A percentile compares a stretch with the other conserved stretches of the same genome.
These are phyloP conservation scores for Plutomurus gul DNA, from an alignment of 1,140 invertebrate genomes.

Conservation along the genomic window DNA sequence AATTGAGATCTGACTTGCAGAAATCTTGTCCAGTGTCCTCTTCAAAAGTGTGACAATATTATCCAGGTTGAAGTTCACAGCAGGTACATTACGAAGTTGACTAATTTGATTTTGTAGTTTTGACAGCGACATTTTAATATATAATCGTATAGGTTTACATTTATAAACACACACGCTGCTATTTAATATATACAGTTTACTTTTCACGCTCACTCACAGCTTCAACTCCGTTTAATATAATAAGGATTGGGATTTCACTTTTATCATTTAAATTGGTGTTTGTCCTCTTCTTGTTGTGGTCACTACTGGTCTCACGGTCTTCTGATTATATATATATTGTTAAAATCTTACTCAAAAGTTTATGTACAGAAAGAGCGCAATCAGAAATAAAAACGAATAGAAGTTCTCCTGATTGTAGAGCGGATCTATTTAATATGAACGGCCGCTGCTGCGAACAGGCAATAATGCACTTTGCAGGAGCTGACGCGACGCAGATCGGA, in stretches of 20 bases:
- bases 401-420: conserved; percentile 23
- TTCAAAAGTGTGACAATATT: conserved; percentile 15
- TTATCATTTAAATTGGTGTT: conserved; percentile 27
- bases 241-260: conserved; percentile 17
- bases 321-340: background rate
- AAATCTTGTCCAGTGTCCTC: conserved; percentile 12
- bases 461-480: conserved; percentile 28
- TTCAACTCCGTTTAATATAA: conserved; percentile 7
- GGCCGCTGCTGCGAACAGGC: conserved; percentile 13
- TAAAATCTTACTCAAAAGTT: conserved; percentile 13
- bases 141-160: background rate
- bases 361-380: conserved; percentile 16
- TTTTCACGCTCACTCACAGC: conserved; percentile 18
- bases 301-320: too few species aligned
- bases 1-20: background rate
- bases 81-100: conserved; percentile 14
- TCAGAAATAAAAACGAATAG: background rate
- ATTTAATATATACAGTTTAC: conserved; percentile 9
- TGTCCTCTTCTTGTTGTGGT: conserved; percentile 2
- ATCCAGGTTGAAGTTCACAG: conserved; percentile 15
- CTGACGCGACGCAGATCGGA: conserved; percentile 38
- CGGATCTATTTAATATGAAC: conserved; percentile 27
- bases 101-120: conserved; percentile 30
- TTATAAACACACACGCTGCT: conserved; percentile 2
- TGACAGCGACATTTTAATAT: conserved; percentile 30